A percentile compares a stretch with the other conserved stretches of the same genome.
Evolutionary conservation across 2,888 invertebrate species (phyloP).

Genomic region (Lasioglossum morio): DNA sequence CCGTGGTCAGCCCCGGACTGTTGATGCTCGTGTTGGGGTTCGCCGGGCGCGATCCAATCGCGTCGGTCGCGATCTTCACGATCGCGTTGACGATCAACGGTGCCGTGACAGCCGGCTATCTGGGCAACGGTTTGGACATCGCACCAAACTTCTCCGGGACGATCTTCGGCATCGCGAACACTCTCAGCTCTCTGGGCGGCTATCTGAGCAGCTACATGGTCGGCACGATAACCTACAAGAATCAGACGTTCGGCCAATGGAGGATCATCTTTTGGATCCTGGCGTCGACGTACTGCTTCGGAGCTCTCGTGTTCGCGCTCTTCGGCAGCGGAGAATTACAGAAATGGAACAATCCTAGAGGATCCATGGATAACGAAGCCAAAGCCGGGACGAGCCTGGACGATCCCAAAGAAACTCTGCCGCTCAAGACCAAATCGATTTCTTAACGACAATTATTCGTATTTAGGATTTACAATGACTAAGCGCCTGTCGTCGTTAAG

Average conservation of each 20-base stretch:
- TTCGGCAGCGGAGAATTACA: constrained; percentile 90
- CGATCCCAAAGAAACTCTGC: constrained; percentile 81
- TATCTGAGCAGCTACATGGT: constrained; percentile 93
- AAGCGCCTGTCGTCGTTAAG: neutral
- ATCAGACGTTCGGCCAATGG: constrained; percentile 92
- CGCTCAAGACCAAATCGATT: constrained; percentile 81
- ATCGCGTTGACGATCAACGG: constrained; percentile 93
- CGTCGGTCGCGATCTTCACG: constrained; percentile 92
- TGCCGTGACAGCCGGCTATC: constrained; percentile 93
- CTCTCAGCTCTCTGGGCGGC: constrained; percentile 93
- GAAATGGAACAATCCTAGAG: constrained; percentile 84
- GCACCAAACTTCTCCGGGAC: constrained; percentile 96
- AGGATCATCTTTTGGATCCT: constrained; percentile 93
- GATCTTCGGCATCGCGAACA: constrained; percentile 95
- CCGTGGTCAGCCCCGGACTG: constrained; percentile 88
- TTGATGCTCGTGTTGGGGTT: constrained; percentile 91
- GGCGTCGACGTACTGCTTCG: constrained; percentile 89
- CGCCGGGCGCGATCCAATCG: constrained; percentile 89
- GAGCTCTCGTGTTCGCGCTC: constrained; percentile 87
- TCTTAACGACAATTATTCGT: neutral
- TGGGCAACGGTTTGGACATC: constrained; percentile 94
- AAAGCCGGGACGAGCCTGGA: constrained; percentile 9
- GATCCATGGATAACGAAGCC: constrained; percentile 21
- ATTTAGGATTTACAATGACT: neutral
- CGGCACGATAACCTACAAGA: constrained; percentile 90